Evolutionary conservation across 2,888 invertebrate genomes (phyloP).

Genomic region (Anoplius nigerrimus): DNA sequence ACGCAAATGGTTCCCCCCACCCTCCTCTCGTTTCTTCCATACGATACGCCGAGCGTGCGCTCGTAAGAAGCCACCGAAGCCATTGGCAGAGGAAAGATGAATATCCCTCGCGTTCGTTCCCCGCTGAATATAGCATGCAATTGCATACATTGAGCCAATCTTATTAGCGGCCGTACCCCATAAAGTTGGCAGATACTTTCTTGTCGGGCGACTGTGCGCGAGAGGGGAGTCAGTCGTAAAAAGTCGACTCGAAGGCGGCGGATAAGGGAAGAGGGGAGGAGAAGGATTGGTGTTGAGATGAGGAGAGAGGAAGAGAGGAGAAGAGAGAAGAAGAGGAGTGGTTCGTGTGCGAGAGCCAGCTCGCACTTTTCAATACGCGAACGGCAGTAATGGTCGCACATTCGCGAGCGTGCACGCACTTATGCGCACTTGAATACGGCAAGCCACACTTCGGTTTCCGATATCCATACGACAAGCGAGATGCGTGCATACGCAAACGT

Average conservation of each 20-base stretch:
- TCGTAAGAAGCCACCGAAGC: no score
- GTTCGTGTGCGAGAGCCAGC: neutral
- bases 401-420: no score
- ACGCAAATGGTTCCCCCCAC: no score
- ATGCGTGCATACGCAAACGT: neutral
- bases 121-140: no score
- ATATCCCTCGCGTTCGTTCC: no score
- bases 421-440: no score
- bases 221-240: conserved; percentile 22
- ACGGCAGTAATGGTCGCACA: neutral
- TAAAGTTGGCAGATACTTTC: neutral
- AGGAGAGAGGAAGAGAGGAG: no score
- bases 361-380: neutral
- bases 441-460: conserved; percentile 25
- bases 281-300: neutral
- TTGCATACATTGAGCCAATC: neutral
- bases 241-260: conserved; percentile 25
- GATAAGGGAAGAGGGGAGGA: neutral
- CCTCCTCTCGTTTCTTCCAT: no score
- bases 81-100: no score
- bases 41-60: no score
- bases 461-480: conserved; percentile 11
- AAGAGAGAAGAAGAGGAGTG: neutral
- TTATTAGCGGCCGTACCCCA: conserved; percentile 10
- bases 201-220: neutral